Conservation (phyloP, 2,888 invertebrate genomes). For the Mesorhabditis spiculigera region DNA sequence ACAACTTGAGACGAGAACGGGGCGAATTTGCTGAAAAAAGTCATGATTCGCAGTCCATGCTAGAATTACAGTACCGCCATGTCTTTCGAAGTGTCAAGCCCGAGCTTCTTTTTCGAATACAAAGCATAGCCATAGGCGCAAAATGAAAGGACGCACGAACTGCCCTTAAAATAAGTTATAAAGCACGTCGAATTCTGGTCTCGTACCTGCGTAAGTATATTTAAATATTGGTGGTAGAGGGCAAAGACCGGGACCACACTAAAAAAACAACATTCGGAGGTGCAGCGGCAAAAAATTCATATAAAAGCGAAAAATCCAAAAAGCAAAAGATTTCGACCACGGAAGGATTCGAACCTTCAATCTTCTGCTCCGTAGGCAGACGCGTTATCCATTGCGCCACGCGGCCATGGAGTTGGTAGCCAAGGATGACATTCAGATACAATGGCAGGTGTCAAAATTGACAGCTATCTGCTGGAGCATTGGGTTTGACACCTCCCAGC, state of each 20-base stretch:
- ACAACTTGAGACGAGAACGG: slow-evolving; percentile 6
- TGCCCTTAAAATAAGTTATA: background rate
- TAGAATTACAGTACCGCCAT: background rate
- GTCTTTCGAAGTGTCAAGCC: background rate
- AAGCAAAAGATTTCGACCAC: slow-evolving; percentile 25
- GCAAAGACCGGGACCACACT: background rate
- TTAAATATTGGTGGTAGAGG: slow-evolving; percentile 2
- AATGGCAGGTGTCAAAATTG: too few relatives aligned
- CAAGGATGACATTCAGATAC: too few relatives aligned
- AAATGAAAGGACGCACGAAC: background rate
- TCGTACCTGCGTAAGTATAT: background rate
- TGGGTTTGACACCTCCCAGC: too few relatives aligned
- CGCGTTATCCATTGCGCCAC: slow-evolving; percentile 56
- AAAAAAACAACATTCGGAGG: background rate
- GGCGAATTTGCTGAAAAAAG: background rate
- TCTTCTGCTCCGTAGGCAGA: slow-evolving; percentile 60
- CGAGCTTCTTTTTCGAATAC: background rate
- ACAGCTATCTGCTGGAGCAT: too few relatives aligned
- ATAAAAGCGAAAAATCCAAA: too few relatives aligned
- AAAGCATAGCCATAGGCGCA: background rate
- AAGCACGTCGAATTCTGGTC: background rate
- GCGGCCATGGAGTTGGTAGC: slow-evolving; percentile 15
- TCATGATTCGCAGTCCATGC: background rate
- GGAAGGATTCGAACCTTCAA: slow-evolving; percentile 60
- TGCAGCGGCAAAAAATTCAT: too few relatives aligned